These are phyloP conservation scores for Archilochus colubris DNA, from an alignment of 2,113 vertebrate species.

Conservation along the genomic window DNA sequence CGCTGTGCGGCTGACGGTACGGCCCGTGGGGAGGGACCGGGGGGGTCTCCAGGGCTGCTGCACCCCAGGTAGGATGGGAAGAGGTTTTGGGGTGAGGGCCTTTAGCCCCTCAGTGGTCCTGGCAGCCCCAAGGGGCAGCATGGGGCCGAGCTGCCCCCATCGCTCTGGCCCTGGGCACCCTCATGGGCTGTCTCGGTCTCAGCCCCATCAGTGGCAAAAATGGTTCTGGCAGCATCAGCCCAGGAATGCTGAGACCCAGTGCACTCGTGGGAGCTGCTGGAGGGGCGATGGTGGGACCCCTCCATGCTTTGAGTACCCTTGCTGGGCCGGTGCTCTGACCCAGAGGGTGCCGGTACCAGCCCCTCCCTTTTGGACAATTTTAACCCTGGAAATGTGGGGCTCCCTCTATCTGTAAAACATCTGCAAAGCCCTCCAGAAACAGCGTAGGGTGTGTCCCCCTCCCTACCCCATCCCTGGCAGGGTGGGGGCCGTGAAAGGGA, in stretches of 20 bases:
- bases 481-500: not conserved
- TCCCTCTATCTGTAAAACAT: rapidly evolving
- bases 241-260: not conserved
- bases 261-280: not conserved
- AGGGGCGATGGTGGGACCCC: not conserved
- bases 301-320: rapidly evolving
- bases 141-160: not conserved
- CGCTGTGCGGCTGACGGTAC: constrained; percentile 81
- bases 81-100: not conserved
- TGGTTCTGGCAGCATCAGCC: not conserved
- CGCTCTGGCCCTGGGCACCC: not conserved
- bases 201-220: rapidly evolving
- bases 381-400: not conserved
- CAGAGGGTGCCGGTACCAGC: rapidly evolving
- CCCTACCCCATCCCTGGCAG: not conserved
- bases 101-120: not conserved
- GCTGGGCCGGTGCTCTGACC: rapidly evolving
- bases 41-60: not conserved
- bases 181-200: not conserved
- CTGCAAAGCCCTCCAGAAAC: rapidly evolving
- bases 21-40: not conserved
- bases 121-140: rapidly evolving
- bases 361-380: not conserved
- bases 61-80: rapidly evolving
- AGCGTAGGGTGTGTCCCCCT: not conserved